These are phyloP conservation scores for Typhlomys cinereus DNA, from an alignment of 2,113 vertebrate genomes.

Conservation along the genomic window DNA sequence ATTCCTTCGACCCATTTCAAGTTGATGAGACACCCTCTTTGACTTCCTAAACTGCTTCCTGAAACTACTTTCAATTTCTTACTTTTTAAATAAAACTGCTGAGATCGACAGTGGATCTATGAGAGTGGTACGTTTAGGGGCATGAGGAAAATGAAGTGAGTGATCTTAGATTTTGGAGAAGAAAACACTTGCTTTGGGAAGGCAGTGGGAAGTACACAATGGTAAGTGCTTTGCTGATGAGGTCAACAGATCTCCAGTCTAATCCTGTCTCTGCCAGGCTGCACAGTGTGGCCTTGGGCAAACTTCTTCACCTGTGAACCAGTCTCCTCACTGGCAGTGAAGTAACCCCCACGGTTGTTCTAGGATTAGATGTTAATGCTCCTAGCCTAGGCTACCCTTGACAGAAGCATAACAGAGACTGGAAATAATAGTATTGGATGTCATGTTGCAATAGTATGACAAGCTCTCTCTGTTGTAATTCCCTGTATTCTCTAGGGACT, in stretches of 20 bases:
- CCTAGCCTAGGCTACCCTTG: neutral
- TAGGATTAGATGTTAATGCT: neutral
- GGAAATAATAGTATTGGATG: neutral
- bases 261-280: neutral
- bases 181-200: slow-evolving; percentile 25
- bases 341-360: neutral
- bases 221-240: neutral
- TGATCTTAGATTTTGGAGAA: slow-evolving; percentile 14
- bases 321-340: neutral
- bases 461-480: neutral
- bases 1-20: slow-evolving; percentile 66
- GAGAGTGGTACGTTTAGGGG: neutral
- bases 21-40: slow-evolving; percentile 67
- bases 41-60: slow-evolving; percentile 69
- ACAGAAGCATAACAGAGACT: neutral
- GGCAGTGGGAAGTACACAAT: neutral
- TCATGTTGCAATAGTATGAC: neutral
- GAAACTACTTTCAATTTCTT: slow-evolving; percentile 57
- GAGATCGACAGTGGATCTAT: slow-evolving; percentile 24
- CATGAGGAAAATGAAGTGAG: neutral
- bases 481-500: neutral
- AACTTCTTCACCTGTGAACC: neutral
- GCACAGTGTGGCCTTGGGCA: neutral
- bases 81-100: neutral
- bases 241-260: neutral